phyloP scores from a whole-genome alignment of 2,888 invertebrate species.

The Rhamphomyia laevipes region DNA sequence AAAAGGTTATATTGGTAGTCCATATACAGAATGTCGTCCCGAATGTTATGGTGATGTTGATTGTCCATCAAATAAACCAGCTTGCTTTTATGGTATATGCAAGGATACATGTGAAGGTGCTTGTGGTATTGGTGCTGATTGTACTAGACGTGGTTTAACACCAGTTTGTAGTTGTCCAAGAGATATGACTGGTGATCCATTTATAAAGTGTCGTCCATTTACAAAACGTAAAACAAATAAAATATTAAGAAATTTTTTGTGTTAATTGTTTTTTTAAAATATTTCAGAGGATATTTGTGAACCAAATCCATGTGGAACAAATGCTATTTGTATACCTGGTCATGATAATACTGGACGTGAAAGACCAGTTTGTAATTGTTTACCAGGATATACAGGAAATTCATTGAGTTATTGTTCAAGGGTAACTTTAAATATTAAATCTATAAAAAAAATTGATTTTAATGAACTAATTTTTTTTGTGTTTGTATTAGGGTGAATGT shows the following conservation, averaged over 20 bases:
- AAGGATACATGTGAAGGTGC: slow-evolving; percentile 72
- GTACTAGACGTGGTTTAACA: slow-evolving; percentile 53
- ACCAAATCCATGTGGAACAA: slow-evolving; percentile 74
- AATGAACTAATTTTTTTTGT: slow-evolving; percentile 14
- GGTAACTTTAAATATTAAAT: slow-evolving; percentile 29
- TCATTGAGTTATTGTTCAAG: slow-evolving; percentile 56
- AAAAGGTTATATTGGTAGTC: slow-evolving; percentile 69
- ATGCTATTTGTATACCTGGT: slow-evolving; percentile 59
- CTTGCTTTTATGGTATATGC: slow-evolving; percentile 72
- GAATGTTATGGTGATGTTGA: slow-evolving; percentile 71
- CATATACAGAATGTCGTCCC: slow-evolving; percentile 61
- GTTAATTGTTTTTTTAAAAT: slow-evolving; percentile 1
- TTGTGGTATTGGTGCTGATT: slow-evolving; percentile 70
- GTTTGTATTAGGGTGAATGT: slow-evolving; percentile 69
- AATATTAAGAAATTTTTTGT: background rate
- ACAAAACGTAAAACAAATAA: slow-evolving; percentile 48
- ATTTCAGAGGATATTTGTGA: slow-evolving; percentile 63
- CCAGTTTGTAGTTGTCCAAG: slow-evolving; percentile 78
- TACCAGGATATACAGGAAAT: slow-evolving; percentile 65
- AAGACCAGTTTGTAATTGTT: slow-evolving; percentile 76
- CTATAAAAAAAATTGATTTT: background rate
- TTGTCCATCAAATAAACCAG: slow-evolving; percentile 64
- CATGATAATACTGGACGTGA: slow-evolving; percentile 70
- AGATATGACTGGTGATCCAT: slow-evolving; percentile 81
- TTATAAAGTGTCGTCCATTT: slow-evolving; percentile 67